phyloP scores from a whole-genome alignment of 2,797 vertebrate genomes.

The Eurystomus glaucurus region DNA sequence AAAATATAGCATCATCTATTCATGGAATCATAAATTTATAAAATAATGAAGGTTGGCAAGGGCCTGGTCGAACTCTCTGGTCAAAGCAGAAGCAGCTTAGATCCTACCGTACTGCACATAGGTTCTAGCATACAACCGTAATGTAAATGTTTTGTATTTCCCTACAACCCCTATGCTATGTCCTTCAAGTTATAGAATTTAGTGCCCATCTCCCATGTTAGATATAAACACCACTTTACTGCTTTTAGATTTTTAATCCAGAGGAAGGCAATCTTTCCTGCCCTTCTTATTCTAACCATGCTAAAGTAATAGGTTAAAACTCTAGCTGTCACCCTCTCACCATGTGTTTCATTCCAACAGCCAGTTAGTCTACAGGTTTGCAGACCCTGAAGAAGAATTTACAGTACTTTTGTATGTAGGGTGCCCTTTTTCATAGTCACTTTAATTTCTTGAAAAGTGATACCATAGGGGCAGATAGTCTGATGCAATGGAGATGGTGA shows the following conservation, averaged over 20 bases:
- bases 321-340: not conserved
- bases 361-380: not conserved
- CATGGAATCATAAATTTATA: not conserved
- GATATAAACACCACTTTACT: not conserved
- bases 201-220: rapidly evolving
- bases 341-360: not conserved
- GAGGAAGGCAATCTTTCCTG: not conserved
- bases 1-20: not conserved
- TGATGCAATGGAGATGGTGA: not conserved
- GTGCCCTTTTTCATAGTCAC: not conserved
- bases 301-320: not conserved
- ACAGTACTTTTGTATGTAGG: not conserved
- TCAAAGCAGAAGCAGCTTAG: not conserved
- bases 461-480: not conserved
- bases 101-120: not conserved
- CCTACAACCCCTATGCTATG: not conserved
- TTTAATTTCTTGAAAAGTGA: not conserved
- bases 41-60: not conserved
- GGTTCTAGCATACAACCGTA: not conserved
- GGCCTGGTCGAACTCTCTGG: not conserved
- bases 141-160: not conserved
- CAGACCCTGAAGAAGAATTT: not conserved
- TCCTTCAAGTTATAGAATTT: not conserved
- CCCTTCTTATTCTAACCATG: not conserved
- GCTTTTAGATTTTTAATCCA: not conserved